These are phyloP conservation scores for Apocrypta bakeri DNA, from an alignment of 1,140 invertebrate species.

Conservation along the genomic window DNA sequence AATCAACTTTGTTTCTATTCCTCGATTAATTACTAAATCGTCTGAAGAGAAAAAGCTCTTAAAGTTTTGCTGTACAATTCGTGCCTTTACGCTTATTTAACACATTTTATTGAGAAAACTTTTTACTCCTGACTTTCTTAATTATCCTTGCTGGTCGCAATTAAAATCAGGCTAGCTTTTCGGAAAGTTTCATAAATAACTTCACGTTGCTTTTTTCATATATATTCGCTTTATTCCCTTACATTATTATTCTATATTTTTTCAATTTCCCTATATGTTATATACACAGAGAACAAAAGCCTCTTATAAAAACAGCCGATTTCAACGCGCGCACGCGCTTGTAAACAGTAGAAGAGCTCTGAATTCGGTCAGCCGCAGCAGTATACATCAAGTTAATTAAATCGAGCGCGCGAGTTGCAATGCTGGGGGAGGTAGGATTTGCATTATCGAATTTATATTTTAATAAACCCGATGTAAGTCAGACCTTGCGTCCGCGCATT, in stretches of 20 bases:
- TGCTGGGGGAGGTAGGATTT: conserved; percentile 40
- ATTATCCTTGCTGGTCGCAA: not conserved
- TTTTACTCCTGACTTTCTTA: not conserved
- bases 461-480: conserved; percentile 59
- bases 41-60: not conserved
- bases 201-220: not conserved
- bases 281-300: too few species aligned
- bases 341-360: not conserved
- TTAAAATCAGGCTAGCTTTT: not conserved
- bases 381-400: conserved; percentile 62
- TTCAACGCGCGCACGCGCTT: not conserved
- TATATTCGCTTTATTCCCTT: not conserved
- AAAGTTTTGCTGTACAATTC: too few species aligned
- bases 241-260: too few species aligned
- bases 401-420: not conserved
- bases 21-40: not conserved
- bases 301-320: too few species aligned
- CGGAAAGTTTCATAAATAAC: not conserved
- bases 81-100: not conserved
- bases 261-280: too few species aligned
- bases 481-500: not conserved
- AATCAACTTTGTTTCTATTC: not conserved
- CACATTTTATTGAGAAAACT: not conserved
- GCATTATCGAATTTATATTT: conserved; percentile 59
- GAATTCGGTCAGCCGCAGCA: not conserved